phyloP scores from a whole-genome alignment of 2,797 vertebrate genomes.

The Naso thynnoides region DNA sequence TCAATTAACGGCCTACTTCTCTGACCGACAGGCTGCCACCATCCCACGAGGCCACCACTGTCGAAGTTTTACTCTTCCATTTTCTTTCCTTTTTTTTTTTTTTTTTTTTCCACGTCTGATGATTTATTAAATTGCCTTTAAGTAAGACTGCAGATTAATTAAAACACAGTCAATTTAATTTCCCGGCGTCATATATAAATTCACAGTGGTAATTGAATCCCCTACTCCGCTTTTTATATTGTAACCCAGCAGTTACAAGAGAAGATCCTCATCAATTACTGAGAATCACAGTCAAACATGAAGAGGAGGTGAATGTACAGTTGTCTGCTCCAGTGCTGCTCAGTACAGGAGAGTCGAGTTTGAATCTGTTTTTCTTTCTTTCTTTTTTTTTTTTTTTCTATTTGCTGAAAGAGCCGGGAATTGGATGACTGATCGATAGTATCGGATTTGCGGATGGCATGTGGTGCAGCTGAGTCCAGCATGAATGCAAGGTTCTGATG shows the following conservation, averaged over 20 bases:
- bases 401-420: constrained; percentile 82
- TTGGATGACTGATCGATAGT: constrained; percentile 82
- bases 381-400: constrained; percentile 39
- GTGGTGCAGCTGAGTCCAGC: constrained; percentile 78
- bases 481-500: constrained; percentile 79
- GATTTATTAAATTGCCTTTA: constrained; percentile 87
- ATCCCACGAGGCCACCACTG: constrained; percentile 61
- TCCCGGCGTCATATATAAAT: constrained; percentile 79
- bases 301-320: constrained; percentile 60
- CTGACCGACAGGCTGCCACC: constrained; percentile 53
- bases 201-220: constrained; percentile 84
- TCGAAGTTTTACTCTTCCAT: constrained; percentile 70
- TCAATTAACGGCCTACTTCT: constrained; percentile 71
- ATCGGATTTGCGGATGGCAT: constrained; percentile 81
- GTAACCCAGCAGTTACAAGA: constrained; percentile 63
- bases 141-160: constrained; percentile 88
- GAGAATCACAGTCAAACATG: constrained; percentile 50
- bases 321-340: constrained; percentile 56
- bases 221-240: constrained; percentile 67
- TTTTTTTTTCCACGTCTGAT: constrained; percentile 64
- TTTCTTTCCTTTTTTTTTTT: constrained; percentile 47
- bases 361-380: constrained; percentile 64
- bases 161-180: constrained; percentile 86
- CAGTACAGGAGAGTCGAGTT: constrained; percentile 53
- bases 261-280: constrained; percentile 73